Conservation (phyloP, 2,797 vertebrate genomes). For the Ctenosaura bakeri region DNA sequence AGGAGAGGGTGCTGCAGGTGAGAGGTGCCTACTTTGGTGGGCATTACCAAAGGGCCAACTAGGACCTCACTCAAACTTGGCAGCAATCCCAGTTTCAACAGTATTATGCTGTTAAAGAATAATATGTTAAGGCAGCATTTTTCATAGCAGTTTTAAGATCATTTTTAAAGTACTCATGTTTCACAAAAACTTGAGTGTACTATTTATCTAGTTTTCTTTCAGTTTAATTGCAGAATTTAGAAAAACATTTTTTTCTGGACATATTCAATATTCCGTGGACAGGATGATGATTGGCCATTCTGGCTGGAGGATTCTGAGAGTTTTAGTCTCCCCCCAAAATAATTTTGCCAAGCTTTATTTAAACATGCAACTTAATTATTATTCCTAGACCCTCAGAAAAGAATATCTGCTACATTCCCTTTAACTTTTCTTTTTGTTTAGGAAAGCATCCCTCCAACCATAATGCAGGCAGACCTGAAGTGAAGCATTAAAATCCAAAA, state of each 20-base stretch:
- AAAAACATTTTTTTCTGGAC: too few relatives aligned
- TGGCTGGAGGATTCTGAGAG: too few relatives aligned
- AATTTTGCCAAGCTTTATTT: too few relatives aligned
- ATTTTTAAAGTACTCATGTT: neutral
- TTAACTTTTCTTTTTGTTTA: neutral
- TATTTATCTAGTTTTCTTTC: neutral
- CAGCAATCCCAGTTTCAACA: neutral
- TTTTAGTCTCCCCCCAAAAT: too few relatives aligned
- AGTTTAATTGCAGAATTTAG: neutral
- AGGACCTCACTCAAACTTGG: too few relatives aligned
- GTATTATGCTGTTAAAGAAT: neutral
- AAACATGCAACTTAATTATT: too few relatives aligned
- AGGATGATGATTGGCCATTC: too few relatives aligned
- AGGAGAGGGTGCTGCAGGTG: neutral
- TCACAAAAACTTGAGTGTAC: neutral
- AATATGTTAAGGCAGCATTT: too few relatives aligned
- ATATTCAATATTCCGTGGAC: too few relatives aligned
- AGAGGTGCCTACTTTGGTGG: too few relatives aligned
- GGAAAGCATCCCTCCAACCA: neutral
- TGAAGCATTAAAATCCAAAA: neutral
- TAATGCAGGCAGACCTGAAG: neutral
- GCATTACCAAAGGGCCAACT: neutral
- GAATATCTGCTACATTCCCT: neutral
- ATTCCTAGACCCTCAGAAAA: too few relatives aligned
- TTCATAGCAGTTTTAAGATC: neutral